phyloP scores from a whole-genome alignment of 2,797 vertebrate species.

The Sarcophilus harrisii region DNA sequence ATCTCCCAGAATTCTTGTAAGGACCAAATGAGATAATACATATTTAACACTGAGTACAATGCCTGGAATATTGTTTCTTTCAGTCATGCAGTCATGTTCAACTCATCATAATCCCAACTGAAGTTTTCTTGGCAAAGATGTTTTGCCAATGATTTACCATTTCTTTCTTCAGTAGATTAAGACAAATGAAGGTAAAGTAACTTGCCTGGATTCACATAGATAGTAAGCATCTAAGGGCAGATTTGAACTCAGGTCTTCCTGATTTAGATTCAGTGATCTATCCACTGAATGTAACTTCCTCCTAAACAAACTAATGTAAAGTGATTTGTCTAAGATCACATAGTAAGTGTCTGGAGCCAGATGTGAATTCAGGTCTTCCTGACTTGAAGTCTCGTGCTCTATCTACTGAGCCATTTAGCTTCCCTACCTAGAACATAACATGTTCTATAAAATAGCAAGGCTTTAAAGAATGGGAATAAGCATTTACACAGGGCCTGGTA shows the following conservation, averaged over 20 bases:
- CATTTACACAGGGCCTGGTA: no score
- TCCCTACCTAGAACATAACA: no score
- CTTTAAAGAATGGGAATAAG: no score
- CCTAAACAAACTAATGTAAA: no score
- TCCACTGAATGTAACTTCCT: no score
- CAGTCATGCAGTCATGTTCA: background rate
- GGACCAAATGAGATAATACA: background rate
- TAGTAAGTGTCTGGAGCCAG: no score
- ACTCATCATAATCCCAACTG: background rate
- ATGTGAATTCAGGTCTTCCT: no score
- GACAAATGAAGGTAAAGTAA: background rate
- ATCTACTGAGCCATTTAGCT: no score
- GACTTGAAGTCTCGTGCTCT: no score
- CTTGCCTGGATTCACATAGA: background rate
- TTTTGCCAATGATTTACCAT: background rate
- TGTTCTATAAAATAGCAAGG: no score
- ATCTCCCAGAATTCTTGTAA: background rate
- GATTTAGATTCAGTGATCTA: background rate
- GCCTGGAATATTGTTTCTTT: background rate
- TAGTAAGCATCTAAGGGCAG: background rate
- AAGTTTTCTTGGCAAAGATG: background rate
- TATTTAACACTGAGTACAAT: background rate
- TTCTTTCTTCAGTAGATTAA: background rate
- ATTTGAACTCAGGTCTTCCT: background rate
- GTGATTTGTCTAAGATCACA: no score